Evolutionary conservation across 2,113 vertebrate species (phyloP), one percentile per base, ranked within the genome.

Genomic region (Hydrochoerus hydrochaeris): DNA sequence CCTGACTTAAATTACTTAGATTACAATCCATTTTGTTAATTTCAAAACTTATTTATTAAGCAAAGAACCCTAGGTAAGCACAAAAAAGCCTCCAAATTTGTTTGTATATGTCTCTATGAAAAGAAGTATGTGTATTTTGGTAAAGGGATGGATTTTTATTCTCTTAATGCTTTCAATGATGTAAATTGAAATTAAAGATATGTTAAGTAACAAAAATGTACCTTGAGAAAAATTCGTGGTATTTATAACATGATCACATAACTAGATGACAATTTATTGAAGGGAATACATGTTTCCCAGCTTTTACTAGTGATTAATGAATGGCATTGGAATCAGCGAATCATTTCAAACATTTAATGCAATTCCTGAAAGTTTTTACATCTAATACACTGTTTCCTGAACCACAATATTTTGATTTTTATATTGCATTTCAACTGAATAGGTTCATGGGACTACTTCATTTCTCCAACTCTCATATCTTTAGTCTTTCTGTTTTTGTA

Each of bases 321-420:
- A 85, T 93, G 19, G 95, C 80, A 95, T 19, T 41, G 71, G 4
- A 75, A 97, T 32, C 85, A 85, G 52, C 71, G 96, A 95, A 97
- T 65, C 6, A 88, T 92, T 88, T 95, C 60, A 90, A 96, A 63
- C 24, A 49, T 85, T 92, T 38, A 96, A 94, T 96, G 44, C 77
- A 97, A 93, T 95, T 96, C 57, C 75, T 95, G 89, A 81, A 97
- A 98, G 96, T 67, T 96, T 0, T 96, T 84, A 41, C 26, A 91
- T 77, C 81, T 93, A 92, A 63, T 91, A 58, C 22, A 73, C 46
- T 85, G 81, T 0, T 86, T 94, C 65, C 77, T n/a, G 11, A 71
- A 78, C 32, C 7, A 67, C 1, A 57, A 35, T 49, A n/a, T 41
- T 58, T 24, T 81, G 26, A n/a, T 85, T 95, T 94, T 88, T 57